Conservation (phyloP, 2,113 vertebrate species). For the Lepisosteus oculatus region DNA sequence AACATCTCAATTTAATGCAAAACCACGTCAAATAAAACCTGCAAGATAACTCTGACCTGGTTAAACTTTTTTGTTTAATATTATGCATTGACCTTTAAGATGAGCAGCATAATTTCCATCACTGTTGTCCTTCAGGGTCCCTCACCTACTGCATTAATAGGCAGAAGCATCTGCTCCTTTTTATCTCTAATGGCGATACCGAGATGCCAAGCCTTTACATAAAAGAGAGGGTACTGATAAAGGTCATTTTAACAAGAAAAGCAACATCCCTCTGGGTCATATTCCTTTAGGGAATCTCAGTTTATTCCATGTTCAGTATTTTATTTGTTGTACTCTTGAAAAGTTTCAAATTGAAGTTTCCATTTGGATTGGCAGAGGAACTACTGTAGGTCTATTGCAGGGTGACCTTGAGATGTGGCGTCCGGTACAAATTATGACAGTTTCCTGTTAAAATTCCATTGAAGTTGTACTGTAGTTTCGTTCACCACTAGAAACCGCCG, state of each 20-base stretch:
- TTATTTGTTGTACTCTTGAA: too few relatives aligned
- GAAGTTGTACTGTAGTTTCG: too few relatives aligned
- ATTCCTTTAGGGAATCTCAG: not conserved
- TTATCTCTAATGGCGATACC: not conserved
- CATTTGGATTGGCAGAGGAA: too few relatives aligned
- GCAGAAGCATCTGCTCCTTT: constrained; percentile 2
- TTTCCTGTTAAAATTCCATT: too few relatives aligned
- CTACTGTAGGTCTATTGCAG: too few relatives aligned
- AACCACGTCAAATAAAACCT: not conserved
- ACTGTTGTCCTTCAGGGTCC: not conserved
- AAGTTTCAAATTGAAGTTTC: too few relatives aligned
- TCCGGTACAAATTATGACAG: too few relatives aligned
- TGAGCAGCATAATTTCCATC: constrained; percentile 11
- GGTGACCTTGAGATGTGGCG: too few relatives aligned
- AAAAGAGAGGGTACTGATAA: not conserved
- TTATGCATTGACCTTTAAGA: constrained; percentile 10
- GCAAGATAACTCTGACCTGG: not conserved
- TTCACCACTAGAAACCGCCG: too few relatives aligned
- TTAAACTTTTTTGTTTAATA: constrained; percentile 11
- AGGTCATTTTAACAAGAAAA: not conserved
- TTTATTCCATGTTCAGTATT: not conserved
- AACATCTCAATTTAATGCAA: not conserved
- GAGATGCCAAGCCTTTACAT: constrained; percentile 4
- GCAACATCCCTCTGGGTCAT: not conserved
- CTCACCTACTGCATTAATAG: constrained; percentile 1